Percentiles rank a stretch among this genome's conserved stretches.
Evolutionary conservation across 30 jellyfish, hydroid and myxozoan species (phyloP).

Genomic region (Pseudorhiza aurosa): DNA sequence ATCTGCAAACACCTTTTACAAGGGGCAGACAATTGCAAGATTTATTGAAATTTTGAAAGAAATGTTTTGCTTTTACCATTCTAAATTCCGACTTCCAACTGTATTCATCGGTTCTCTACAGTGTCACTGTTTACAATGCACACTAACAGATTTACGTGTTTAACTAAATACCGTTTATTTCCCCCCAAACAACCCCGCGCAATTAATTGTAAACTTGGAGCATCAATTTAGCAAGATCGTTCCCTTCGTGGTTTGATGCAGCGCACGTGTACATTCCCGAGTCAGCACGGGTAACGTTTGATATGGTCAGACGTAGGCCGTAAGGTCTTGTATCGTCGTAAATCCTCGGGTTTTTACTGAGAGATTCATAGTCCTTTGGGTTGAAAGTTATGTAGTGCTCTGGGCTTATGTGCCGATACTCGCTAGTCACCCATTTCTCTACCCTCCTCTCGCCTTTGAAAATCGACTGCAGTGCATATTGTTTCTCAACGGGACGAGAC

Average conservation of each 20-base stretch:
- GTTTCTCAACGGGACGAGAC: constrained; percentile 54
- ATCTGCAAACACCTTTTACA: too few relatives aligned
- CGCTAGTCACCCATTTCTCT: constrained; percentile 11
- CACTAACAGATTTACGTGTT: too few relatives aligned
- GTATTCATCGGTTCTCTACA: too few relatives aligned
- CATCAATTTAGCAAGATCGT: constrained; percentile 72
- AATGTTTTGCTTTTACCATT: too few relatives aligned
- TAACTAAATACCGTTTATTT: too few relatives aligned
- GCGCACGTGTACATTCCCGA: constrained; percentile 90
- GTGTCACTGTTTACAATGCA: too few relatives aligned
- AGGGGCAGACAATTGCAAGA: too few relatives aligned
- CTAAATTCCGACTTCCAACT: too few relatives aligned
- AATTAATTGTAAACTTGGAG: constrained; percentile 38
- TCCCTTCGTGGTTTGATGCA: constrained; percentile 86
- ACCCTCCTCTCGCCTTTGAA: constrained; percentile 16
- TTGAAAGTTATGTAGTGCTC: constrained; percentile 36
- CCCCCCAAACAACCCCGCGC: too few relatives aligned
- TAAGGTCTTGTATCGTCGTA: constrained; percentile 88
- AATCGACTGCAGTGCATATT: constrained; percentile 41
- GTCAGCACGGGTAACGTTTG: constrained; percentile 71
- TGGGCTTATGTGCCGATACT: constrained; percentile 47
- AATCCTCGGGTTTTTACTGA: constrained; percentile 42
- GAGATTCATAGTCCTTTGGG: neutral
- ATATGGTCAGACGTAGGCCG: constrained; percentile 78
- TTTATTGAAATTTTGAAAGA: too few relatives aligned